Evolutionary conservation across 2,797 vertebrate genomes (phyloP).

Genomic region (Adrianichthys oophorus): DNA sequence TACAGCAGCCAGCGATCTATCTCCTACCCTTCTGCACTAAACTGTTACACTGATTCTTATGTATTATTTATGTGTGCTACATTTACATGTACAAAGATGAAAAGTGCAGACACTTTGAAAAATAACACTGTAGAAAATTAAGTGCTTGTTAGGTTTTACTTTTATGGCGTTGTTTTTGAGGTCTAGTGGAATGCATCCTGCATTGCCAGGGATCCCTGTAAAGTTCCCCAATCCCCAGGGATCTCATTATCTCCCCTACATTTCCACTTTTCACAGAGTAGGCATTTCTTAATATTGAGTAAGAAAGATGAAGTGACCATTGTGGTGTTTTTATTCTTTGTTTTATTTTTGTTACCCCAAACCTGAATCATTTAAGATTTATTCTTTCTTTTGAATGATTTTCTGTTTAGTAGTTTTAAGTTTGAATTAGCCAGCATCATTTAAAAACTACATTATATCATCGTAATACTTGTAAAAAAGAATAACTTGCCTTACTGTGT

Average conservation of each 20-base stretch:
- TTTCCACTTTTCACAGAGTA: slow-evolving; percentile 74
- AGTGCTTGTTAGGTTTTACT: slow-evolving; percentile 68
- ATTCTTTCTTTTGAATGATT: too few relatives aligned
- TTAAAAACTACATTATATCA: too few relatives aligned
- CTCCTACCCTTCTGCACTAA: slow-evolving; percentile 33
- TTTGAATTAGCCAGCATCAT: too few relatives aligned
- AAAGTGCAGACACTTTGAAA: slow-evolving; percentile 60
- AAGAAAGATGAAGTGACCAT: slow-evolving; percentile 69
- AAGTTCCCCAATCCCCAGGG: slow-evolving; percentile 72
- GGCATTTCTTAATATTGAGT: slow-evolving; percentile 76
- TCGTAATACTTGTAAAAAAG: slow-evolving; percentile 27
- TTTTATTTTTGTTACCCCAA: slow-evolving; percentile 13
- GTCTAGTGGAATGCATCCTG: slow-evolving; percentile 70
- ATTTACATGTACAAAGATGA: slow-evolving; percentile 6
- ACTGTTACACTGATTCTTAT: slow-evolving; percentile 43
- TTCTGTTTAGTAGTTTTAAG: too few relatives aligned
- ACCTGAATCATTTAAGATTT: too few relatives aligned
- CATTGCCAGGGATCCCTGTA: slow-evolving; percentile 71
- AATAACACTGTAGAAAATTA: slow-evolving; percentile 72
- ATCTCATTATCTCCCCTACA: slow-evolving; percentile 79
- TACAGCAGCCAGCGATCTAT: slow-evolving; percentile 37
- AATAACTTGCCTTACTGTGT: slow-evolving; percentile 14
- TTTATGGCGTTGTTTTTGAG: slow-evolving; percentile 73
- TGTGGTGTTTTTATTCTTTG: slow-evolving; percentile 3
- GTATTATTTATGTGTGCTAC: neutral